Base-by-base conservation (phyloP, 2,113 vertebrate genomes). In the Nymphicus hollandicus region DNA sequence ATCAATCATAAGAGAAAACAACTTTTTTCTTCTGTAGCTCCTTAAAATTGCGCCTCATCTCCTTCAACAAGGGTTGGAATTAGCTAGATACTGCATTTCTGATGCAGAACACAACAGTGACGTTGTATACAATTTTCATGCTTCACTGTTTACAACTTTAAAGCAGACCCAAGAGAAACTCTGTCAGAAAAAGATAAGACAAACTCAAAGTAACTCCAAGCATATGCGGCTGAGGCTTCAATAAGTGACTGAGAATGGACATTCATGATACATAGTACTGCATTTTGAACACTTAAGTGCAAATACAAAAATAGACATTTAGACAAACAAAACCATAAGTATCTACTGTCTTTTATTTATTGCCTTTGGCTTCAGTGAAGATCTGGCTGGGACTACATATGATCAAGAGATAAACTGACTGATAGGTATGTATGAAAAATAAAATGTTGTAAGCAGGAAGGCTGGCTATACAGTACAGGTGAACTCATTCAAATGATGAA, bases 351-450 rank as follows among this genome's bases (percentile, higher is more conserved):
- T 88, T n/a, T 8, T 3, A 50, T 58, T 63, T 83, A 66, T 55
- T 78, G 86, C 9, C 8, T 70, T 37, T 1, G 1, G 44, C 17
- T 85, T 72, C 35, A 58, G 0, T 5, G 25, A 41, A n/a, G 60
- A 52, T 16, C 28, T 52, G 18, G 49, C 29, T 43, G 31, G 15
- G 44, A 33, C 6, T 27, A 46, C 58, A 20, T 9, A 53, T 3
- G 22, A 46, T 25, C 25, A 49, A 53, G 25, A 74, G n/a, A 27
- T 28, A 33, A 0, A 5, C 33, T 33, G 35, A 33, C 13, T 1
- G 0, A 53, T 0, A 23, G 19, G 33, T 9, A 12, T 0, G 7
- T 6, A 41, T 1, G 27, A 37, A 37, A 71, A 56, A 20, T 17
- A 44, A 79, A 23, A 29, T 0, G 20, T 4, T 8, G 10, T 6